Conservation (phyloP, 2,113 vertebrate genomes). For the Sinocyclocheilus maitianheensis region DNA sequence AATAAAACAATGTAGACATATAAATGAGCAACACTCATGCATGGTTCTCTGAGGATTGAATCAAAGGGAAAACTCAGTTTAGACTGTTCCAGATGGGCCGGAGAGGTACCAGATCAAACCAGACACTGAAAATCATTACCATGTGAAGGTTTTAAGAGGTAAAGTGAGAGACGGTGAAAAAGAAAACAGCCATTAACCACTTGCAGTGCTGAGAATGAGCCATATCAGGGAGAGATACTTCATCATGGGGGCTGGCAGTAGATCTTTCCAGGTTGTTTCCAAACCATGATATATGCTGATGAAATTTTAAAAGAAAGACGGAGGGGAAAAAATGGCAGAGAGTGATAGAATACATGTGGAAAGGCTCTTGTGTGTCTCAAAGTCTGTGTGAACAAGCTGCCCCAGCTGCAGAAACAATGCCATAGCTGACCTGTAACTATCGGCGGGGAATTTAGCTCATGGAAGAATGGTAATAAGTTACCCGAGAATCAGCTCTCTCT, state of each 20-base stretch:
- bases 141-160: slow-evolving; percentile 52
- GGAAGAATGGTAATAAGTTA: slow-evolving; percentile 48
- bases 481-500: slow-evolving; percentile 25
- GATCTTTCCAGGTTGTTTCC: slow-evolving; percentile 40
- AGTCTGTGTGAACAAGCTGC: slow-evolving; percentile 45
- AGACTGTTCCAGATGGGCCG: slow-evolving; percentile 46
- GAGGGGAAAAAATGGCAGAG: slow-evolving; percentile 33
- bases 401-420: slow-evolving; percentile 57
- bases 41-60: slow-evolving; percentile 34
- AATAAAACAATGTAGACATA: slow-evolving; percentile 11
- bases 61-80: slow-evolving; percentile 49
- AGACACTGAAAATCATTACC: slow-evolving; percentile 50
- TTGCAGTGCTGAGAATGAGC: slow-evolving; percentile 48
- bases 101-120: slow-evolving; percentile 50
- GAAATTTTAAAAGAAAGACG: slow-evolving; percentile 36
- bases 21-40: slow-evolving; percentile 17
- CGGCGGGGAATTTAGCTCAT: slow-evolving; percentile 42
- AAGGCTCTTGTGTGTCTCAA: slow-evolving; percentile 25
- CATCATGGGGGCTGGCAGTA: slow-evolving; percentile 37
- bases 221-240: slow-evolving; percentile 43
- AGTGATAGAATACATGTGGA: slow-evolving; percentile 36
- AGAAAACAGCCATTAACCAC: slow-evolving; percentile 42
- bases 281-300: slow-evolving; percentile 46
- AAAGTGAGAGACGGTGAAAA: slow-evolving; percentile 33
- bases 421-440: slow-evolving; percentile 50